Evolutionary conservation across 1,140 invertebrate species (phyloP), one percentile per base, ranked within the genome.

Genomic region (Acromyrmex charruanus): DNA sequence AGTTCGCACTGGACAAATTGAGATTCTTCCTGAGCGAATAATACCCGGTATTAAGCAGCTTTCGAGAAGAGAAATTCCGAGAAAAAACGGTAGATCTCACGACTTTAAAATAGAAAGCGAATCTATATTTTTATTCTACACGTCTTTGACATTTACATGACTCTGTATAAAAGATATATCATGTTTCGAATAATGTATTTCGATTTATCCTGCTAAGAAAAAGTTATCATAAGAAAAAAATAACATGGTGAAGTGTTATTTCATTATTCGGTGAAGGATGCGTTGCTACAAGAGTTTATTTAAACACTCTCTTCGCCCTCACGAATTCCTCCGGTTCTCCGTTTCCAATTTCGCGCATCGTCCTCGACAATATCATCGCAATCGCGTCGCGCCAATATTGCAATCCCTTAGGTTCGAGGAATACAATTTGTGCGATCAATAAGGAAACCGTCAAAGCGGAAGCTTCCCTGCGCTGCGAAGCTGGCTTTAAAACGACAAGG

Each of bases 391-490:
- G 80, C 80, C 80, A 84, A 74, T 84, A 74, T 84, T 84, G 80
- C 80, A 75, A 61, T 84, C 80, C 69, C 44, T 74, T 53, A 74
- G 80, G 69, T 84, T 84, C 69, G 80, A 75, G 69, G 80, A 84
- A 84, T 84, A 84, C 80, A 84, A 84, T 84, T 84, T 84, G 80
- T 44, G 80, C 69, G 80, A 74, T 84, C 80, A 84, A 84, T 84
- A 84, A 74, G 80, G 14, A 84, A 84, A 84, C 80, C 80, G 69
- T 84, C 80, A 84, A 84, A 84, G 80, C 80, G 80, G 69, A 84
- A 75, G 55, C 69, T 75, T 21, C 7, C 69, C 55, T 75, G 25
- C 28, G 25, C 39, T 35, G 65, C 66, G 80, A 75, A 74, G 80
- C 69, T 59, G 55, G 80, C 80, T 84, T 84, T 84, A 84, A 84